Evolutionary conservation across 2,888 invertebrate genomes (phyloP).

Genomic region (Digitonthophagus gazella): DNA sequence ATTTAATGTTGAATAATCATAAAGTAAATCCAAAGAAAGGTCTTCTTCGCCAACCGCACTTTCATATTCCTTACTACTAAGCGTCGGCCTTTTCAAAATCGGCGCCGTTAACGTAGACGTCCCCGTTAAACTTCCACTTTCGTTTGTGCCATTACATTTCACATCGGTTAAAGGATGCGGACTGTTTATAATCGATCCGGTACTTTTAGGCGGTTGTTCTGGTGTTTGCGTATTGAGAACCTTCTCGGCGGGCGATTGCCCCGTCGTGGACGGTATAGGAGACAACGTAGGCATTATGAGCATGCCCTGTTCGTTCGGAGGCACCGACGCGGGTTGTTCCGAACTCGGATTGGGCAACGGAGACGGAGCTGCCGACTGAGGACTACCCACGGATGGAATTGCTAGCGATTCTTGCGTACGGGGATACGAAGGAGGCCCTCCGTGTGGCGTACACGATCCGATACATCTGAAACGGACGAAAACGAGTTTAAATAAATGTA

Average conservation of each 20-base stretch:
- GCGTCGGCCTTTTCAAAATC: slow-evolving; percentile 69
- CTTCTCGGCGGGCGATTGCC: slow-evolving; percentile 41
- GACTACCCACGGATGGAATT: slow-evolving; percentile 57
- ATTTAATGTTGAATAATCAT: slow-evolving; percentile 83
- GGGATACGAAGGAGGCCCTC: slow-evolving; percentile 66
- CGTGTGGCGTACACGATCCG: slow-evolving; percentile 58
- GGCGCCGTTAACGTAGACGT: slow-evolving; percentile 30
- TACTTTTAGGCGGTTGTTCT: slow-evolving; percentile 38
- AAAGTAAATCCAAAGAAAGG: slow-evolving; percentile 75
- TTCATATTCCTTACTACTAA: slow-evolving; percentile 77
- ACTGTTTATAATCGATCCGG: slow-evolving; percentile 39
- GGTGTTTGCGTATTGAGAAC: slow-evolving; percentile 29
- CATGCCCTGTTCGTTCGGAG: slow-evolving; percentile 65
- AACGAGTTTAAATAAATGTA: background rate
- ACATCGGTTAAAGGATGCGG: slow-evolving; percentile 37
- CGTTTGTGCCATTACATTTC: slow-evolving; percentile 35
- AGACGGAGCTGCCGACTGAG: slow-evolving; percentile 56
- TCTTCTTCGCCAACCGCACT: slow-evolving; percentile 78
- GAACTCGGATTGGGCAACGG: slow-evolving; percentile 70
- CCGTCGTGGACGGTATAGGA: slow-evolving; percentile 61
- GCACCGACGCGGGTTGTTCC: slow-evolving; percentile 65
- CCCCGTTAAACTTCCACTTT: slow-evolving; percentile 33
- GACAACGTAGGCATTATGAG: slow-evolving; percentile 66
- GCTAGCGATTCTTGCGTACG: slow-evolving; percentile 60
- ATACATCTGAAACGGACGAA: slow-evolving; percentile 42